Conservation (phyloP, 2,797 vertebrate species). For the Potorous gilbertii region DNA sequence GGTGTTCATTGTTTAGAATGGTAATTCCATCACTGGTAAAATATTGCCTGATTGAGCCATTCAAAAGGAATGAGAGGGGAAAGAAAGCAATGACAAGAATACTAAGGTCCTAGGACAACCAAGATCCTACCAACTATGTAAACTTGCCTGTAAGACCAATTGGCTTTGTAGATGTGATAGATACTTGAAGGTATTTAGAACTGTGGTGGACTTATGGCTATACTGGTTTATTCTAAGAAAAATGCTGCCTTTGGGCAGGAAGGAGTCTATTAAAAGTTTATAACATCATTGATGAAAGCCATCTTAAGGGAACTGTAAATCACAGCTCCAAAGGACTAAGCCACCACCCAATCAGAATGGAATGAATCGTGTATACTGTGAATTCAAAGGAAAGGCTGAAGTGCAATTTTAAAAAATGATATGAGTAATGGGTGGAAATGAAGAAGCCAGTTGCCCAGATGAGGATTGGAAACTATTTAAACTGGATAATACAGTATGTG, state of each 20-base stretch:
- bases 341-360: slow-evolving; percentile 35
- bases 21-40: background rate
- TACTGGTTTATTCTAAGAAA: slow-evolving; percentile 20
- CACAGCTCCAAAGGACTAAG: slow-evolving; percentile 20
- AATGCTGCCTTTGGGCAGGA: slow-evolving; percentile 39
- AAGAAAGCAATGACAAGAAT: background rate
- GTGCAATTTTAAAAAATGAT: slow-evolving; percentile 54
- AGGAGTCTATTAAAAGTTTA: slow-evolving; percentile 9
- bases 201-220: slow-evolving; percentile 30
- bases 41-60: slow-evolving; percentile 31
- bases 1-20: slow-evolving; percentile 18
- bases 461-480: slow-evolving; percentile 73
- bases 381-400: slow-evolving; percentile 66
- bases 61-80: slow-evolving; percentile 4
- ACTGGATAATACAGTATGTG: slow-evolving; percentile 63
- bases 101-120: slow-evolving; percentile 47
- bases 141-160: slow-evolving; percentile 51
- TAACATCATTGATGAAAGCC: background rate
- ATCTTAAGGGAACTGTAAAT: slow-evolving; percentile 9
- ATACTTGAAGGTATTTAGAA: background rate
- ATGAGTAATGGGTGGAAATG: slow-evolving; percentile 64
- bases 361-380: slow-evolving; percentile 43
- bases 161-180: slow-evolving; percentile 19
- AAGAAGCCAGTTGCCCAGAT: slow-evolving; percentile 44
- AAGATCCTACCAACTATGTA: slow-evolving; percentile 31